Base-by-base conservation (phyloP, 2,797 vertebrate genomes). In the Crenichthys baileyi region DNA sequence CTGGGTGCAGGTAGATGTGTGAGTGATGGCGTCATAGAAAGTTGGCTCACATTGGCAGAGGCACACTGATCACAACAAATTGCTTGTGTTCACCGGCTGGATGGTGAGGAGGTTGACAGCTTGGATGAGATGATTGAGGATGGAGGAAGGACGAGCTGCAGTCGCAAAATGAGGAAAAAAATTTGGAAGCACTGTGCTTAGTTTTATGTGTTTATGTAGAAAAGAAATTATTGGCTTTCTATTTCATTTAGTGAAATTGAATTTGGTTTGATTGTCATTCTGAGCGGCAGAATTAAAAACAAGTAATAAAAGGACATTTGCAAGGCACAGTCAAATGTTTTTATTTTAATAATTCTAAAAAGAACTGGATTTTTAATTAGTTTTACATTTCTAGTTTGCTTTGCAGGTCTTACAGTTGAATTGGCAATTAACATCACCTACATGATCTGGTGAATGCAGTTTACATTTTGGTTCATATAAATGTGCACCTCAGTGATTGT, bases 91-190 rank as follows among this genome's bases (percentile, higher is more conserved):
- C 88, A 56, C 82, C 50, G 79, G 76, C 79, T 84, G 82, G 80
- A 88, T 84, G 83, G 60, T 81, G 85, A 86, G 78, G 84, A 89
- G 72, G 90, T 83, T 83, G 89, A 91, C 86, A 89, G 89, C 87
- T 89, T 78, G 81, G 89, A 89, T 87, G 84, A 85, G 83, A 87
- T 77, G 83, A 88, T 74, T 73, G 79, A 89, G 80, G 84, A 79
- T 86, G 79, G 79, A 86, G 81, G 81, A 85, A 81, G 31, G 88
- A 85, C 75, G 44, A 76, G 86, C 78, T 67, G 79, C 76, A 60
- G 79, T 88, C 77, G 58, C 84, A 77, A 79, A 75, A 77, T 68
- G 68, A 88, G 61, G 76, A 13, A 53, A 15, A 72, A 70, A 86
- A 77, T 83, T 82, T 22, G 48, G 16, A 84, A 81, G 80, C 73